Conservation (phyloP, 92 coral and sea anemone genomes). For the Epizoanthus illoricatus region DNA sequence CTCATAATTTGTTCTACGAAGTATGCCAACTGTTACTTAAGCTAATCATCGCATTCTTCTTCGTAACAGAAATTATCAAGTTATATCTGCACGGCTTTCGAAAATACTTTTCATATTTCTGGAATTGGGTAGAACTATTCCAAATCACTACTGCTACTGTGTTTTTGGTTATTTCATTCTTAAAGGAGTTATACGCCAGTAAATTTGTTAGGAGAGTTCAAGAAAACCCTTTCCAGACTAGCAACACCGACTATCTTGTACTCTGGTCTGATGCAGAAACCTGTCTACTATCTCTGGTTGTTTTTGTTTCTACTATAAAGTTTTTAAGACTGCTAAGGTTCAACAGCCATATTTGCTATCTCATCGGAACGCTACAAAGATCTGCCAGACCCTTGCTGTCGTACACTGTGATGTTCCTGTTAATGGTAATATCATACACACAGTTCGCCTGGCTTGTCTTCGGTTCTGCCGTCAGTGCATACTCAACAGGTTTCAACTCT, state of each 20-base stretch:
- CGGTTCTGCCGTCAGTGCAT: slow-evolving; percentile 59
- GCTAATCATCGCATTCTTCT: slow-evolving; percentile 49
- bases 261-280: slow-evolving; percentile 65
- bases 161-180: slow-evolving; percentile 61
- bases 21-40: slow-evolving; percentile 58
- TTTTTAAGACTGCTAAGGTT: slow-evolving; percentile 65
- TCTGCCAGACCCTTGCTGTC: slow-evolving; percentile 62
- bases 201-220: slow-evolving; percentile 67
- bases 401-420: slow-evolving; percentile 52
- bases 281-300: slow-evolving; percentile 57
- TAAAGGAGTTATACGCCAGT: slow-evolving; percentile 61
- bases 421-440: slow-evolving; percentile 68
- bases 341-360: slow-evolving; percentile 69
- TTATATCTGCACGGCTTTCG: slow-evolving; percentile 49
- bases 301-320: slow-evolving; percentile 72
- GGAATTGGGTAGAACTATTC: slow-evolving; percentile 79
- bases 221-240: slow-evolving; percentile 73
- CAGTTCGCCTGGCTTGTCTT: slow-evolving; percentile 72
- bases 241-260: slow-evolving; percentile 64
- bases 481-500: slow-evolving; percentile 63
- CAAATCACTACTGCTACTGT: slow-evolving; percentile 50
- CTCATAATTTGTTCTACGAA: slow-evolving; percentile 47
- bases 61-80: slow-evolving; percentile 60
- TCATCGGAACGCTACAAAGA: slow-evolving; percentile 65
- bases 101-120: slow-evolving; percentile 58